Evolutionary conservation across 2,797 vertebrate species (phyloP), one percentile per base, ranked within the genome.

Genomic region (Eulemur rubriventer): DNA sequence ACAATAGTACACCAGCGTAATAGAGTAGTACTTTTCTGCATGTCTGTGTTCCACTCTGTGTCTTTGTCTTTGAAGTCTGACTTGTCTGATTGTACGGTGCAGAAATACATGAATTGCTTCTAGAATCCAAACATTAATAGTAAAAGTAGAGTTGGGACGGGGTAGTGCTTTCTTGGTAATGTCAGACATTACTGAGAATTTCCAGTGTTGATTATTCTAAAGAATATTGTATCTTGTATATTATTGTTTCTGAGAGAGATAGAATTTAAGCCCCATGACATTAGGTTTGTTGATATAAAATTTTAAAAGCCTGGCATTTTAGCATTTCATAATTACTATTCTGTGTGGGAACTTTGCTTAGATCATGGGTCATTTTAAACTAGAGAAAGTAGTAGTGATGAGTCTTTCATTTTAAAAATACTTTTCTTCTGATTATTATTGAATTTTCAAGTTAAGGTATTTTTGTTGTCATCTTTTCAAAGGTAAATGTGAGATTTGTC

Each of bases 401-500:
- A 20, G 16, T 59, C 78, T 69, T 59, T 59, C 17, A 52, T 95
- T 92, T 92, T 43, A n/a, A 63, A 63, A 12, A n/a, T n/a, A 48
- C 30, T 50, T 81, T 91, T 4, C 57, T 55, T 93, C 10, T 92
- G 50, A 91, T 73, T 70, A 20, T 75, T 94, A 69, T 20, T 80
- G 48, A 24, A 84, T 94, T 87, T 91, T 90, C 35, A 84, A 82
- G 61, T 93, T 48, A 96, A 96, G 55, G 38, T 63, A 55, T 82
- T 87, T 93, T 93, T 89, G 48, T 20, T 67, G 18, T 69, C 17
- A 7, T 70, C n/a, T 28, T 95, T 89, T 93, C 28, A 80, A 63
- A 81, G 59, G 20, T 52, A 80, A 67, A 75, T 78, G n/a, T 70
- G 22, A 73, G 30, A 13, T 86, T 89, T 89, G n/a, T n/a, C 55